Conservation (phyloP, 2,113 vertebrate species). For the Tragelaphus strepsiceros region DNA sequence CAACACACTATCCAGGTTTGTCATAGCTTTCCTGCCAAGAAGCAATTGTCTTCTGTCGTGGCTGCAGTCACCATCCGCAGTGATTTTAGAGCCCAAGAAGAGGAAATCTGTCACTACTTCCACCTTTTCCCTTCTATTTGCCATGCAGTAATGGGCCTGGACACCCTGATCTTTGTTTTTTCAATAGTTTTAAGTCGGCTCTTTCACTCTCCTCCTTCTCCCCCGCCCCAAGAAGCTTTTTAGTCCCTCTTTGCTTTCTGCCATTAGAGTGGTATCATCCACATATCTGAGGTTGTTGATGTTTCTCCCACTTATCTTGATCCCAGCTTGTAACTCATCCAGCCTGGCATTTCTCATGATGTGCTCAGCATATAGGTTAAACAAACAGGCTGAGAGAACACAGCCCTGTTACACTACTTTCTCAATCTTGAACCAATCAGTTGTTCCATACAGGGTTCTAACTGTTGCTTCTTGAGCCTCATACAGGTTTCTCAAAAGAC, state of each 20-base stretch:
- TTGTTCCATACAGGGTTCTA: background rate
- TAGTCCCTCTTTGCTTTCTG: background rate
- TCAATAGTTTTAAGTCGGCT: background rate
- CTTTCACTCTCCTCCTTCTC: background rate
- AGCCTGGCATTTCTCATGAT: background rate
- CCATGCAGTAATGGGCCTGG: background rate
- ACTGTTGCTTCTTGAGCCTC: background rate
- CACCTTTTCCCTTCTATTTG: background rate
- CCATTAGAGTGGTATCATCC: background rate
- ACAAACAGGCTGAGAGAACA: background rate
- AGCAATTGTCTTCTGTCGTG: background rate
- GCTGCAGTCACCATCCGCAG: fast-evolving
- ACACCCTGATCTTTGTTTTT: background rate
- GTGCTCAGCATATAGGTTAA: background rate
- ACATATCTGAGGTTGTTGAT: background rate
- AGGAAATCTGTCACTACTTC: background rate
- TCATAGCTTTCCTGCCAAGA: background rate
- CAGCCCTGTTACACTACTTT: background rate
- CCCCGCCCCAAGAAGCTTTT: background rate
- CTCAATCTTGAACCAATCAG: background rate
- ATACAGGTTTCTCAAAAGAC: background rate
- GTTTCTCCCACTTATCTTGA: background rate
- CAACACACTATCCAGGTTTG: background rate
- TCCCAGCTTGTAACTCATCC: background rate
- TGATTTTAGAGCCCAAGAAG: background rate